Conservation (phyloP, 2,113 vertebrate genomes). For the Gymnarchus niloticus region DNA sequence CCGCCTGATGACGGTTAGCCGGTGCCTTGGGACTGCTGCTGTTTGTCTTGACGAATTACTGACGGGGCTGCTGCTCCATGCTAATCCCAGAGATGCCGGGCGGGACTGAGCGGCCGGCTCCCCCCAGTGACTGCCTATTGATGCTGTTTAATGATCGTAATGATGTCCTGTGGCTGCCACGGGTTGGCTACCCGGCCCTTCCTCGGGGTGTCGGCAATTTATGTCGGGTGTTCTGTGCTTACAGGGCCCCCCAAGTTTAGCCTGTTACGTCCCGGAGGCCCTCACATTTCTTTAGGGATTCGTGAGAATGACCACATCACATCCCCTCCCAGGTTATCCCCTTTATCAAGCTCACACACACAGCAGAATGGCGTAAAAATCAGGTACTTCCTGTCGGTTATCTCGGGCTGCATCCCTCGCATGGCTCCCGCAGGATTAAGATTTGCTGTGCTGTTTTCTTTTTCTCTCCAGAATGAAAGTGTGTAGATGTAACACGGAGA, state of each 20-base stretch:
- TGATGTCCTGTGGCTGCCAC: conserved; percentile 43
- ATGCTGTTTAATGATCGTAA: conserved; percentile 53
- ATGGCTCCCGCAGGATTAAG: background rate
- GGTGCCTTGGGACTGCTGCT: conserved; percentile 30
- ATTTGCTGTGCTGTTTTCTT: too few species aligned
- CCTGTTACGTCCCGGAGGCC: conserved; percentile 21
- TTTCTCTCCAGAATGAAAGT: background rate
- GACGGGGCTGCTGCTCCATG: conserved; percentile 46
- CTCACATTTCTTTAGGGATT: conserved; percentile 25
- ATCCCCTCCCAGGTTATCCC: conserved; percentile 26
- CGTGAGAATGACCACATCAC: too few species aligned
- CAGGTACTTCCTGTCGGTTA: conserved; percentile 38
- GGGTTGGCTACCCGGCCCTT: background rate
- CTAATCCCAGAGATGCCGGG: conserved; percentile 54
- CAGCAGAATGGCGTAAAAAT: conserved; percentile 38
- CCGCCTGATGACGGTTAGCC: conserved; percentile 34
- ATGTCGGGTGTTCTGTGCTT: conserved; percentile 10
- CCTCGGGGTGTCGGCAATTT: background rate
- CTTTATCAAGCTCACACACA: conserved; percentile 38
- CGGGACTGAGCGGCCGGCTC: conserved; percentile 42
- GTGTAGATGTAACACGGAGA: background rate
- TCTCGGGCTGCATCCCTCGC: background rate
- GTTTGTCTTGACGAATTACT: conserved; percentile 68
- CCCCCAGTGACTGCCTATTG: conserved; percentile 46
- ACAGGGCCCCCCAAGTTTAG: background rate